Conservation (phyloP, 2,888 invertebrate species). For the Blomia tropicalis region DNA sequence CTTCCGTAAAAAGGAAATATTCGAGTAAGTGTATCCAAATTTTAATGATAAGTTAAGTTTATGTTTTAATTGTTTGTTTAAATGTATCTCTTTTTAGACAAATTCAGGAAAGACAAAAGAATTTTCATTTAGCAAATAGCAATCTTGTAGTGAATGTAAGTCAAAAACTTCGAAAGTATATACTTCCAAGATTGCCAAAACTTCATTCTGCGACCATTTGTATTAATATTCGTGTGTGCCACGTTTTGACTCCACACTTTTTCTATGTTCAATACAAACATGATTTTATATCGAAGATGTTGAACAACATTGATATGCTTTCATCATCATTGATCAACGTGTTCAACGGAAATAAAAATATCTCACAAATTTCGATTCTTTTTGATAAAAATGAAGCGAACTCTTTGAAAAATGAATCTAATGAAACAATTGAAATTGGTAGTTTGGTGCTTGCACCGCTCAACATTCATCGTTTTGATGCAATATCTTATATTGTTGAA, state of each 20-base stretch:
- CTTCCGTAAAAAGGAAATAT: not conserved
- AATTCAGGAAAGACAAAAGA: no score
- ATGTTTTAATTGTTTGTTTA: no score
- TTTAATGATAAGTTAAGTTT: conserved; percentile 5
- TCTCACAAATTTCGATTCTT: not conserved
- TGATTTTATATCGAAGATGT: not conserved
- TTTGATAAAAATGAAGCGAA: not conserved
- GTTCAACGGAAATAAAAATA: not conserved
- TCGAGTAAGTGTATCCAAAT: not conserved
- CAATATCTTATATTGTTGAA: not conserved
- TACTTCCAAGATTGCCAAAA: not conserved
- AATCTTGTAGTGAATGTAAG: not conserved
- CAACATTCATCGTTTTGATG: not conserved
- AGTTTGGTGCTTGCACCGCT: not conserved
- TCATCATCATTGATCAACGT: not conserved
- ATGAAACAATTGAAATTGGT: not conserved
- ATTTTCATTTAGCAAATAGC: not conserved
- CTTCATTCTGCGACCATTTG: not conserved
- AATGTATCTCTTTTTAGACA: no score
- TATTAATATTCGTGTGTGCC: not conserved
- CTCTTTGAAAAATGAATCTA: not conserved
- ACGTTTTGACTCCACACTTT: not conserved
- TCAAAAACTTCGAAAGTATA: not conserved
- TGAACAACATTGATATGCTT: not conserved
- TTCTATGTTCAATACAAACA: not conserved